Conservation (phyloP, 2,113 vertebrate genomes). For the Falcunculus frontatus region DNA sequence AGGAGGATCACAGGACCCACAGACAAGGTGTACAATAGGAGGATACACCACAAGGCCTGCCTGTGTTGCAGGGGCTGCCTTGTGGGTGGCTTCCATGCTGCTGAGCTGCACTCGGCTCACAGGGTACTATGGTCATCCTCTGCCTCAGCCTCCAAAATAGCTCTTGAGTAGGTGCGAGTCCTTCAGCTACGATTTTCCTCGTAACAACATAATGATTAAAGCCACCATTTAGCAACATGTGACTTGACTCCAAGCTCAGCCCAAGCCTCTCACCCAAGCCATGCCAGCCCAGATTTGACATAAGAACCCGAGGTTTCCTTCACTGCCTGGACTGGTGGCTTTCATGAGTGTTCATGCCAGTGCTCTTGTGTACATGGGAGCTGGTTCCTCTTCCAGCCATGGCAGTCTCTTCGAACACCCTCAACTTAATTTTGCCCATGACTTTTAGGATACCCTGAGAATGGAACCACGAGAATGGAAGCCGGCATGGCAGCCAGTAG, state of each 20-base stretch:
- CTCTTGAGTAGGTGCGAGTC: background rate
- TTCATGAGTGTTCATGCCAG: background rate
- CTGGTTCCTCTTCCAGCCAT: background rate
- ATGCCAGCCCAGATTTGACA: background rate
- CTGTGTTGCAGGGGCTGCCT: background rate
- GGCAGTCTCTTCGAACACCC: background rate
- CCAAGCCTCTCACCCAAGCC: background rate
- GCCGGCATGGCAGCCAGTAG: background rate
- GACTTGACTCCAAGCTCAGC: background rate
- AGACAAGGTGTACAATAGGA: background rate
- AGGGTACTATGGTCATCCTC: background rate
- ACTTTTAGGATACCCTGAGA: background rate
- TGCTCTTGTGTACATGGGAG: background rate
- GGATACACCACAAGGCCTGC: fast-evolving
- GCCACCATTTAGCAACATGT: background rate
- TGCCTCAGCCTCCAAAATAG: background rate
- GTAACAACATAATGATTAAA: background rate
- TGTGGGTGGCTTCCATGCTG: background rate
- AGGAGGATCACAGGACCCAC: background rate
- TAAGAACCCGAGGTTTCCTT: background rate
- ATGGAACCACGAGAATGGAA: background rate
- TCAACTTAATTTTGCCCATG: background rate
- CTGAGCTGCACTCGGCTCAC: background rate
- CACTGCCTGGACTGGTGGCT: background rate
- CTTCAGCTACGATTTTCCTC: background rate